A percentile compares a stretch with the other conserved stretches of the same genome.
Evolutionary conservation across 2,888 invertebrate species (phyloP).

Genomic region (Nomada fabriciana): DNA sequence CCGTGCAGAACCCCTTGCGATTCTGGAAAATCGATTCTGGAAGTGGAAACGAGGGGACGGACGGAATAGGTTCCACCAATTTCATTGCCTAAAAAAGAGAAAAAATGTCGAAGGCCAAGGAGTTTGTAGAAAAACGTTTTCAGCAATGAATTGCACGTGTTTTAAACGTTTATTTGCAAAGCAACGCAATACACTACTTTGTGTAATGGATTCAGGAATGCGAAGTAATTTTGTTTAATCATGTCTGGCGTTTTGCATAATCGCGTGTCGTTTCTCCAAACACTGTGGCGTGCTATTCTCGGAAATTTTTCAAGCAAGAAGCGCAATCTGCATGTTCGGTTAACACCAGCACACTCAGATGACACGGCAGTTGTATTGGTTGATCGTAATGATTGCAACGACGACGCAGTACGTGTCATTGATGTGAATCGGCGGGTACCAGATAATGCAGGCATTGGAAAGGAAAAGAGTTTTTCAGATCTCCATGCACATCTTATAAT

Average conservation of each 20-base stretch:
- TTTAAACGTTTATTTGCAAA: background rate
- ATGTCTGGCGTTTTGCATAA: conserved; percentile 10
- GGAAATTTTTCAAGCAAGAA: conserved; percentile 23
- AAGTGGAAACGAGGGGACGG: conserved; percentile 45
- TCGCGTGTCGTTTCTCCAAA: background rate
- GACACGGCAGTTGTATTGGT: conserved; percentile 5
- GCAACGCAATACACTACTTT: background rate
- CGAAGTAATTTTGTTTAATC: conserved; percentile 6
- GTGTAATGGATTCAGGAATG: background rate
- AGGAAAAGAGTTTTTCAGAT: background rate
- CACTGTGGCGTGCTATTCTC: conserved; percentile 3
- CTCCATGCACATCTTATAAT: conserved; percentile 5
- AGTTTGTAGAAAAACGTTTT: background rate
- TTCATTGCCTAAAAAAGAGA: conserved; percentile 26
- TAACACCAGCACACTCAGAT: background rate
- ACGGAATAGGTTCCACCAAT: conserved; percentile 51
- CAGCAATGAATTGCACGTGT: background rate
- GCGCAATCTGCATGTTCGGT: background rate
- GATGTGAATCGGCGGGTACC: too few species aligned
- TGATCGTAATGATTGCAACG: background rate
- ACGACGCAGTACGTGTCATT: background rate
- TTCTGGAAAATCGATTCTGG: conserved; percentile 69
- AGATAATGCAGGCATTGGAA: background rate
- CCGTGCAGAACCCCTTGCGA: conserved; percentile 54
- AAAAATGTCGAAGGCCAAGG: background rate